Evolutionary conservation across 2,797 vertebrate species (phyloP), one percentile per base, ranked within the genome.

Genomic region (Ceryle rudis): DNA sequence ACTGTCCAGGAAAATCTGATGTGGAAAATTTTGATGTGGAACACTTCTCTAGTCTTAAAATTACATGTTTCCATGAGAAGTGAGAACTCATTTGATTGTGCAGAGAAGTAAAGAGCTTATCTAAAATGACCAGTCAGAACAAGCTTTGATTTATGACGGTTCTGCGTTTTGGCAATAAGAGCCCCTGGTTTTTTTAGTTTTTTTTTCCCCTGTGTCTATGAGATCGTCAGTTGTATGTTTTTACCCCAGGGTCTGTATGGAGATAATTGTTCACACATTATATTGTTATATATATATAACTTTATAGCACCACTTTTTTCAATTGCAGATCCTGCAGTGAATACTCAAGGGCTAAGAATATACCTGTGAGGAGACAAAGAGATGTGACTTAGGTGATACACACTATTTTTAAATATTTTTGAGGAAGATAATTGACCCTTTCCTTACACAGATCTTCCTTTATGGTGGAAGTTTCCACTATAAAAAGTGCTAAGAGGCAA

Each of bases 11-110:
- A 72, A 73, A 55, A 91, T 65, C 83, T 52, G 31, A 21, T 42
- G 37, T 28, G 31, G 58, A 77, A 41, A 39, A 51, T 18, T 92
- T 84, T 60, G 47, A 72, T 58, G 52, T 96, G 74, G 84, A 47
- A 31, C 29, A 94, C 35, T 81, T 95, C 57, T 93, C 21, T 49
- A 52, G 35, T 81, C 66, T 86, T 89, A 81, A 94, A 92, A 91
- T 52, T n/a, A 5, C 46, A 31, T 42, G 17, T 73, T 96, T 96
- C 70, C 96, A 23, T 75, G 70, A 64, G 75, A 93, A 65, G 65
- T 93, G 78, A 96, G 80, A 82, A 74, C 29, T 82, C 28, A n/a
- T 57, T 51, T 71, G 23, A 39, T n/a, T 70, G 10, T 29, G 17
- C 6, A 47, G 47, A 69, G n/a, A 33, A 74, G 26, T 29, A 74